Conservation (phyloP, 2,113 vertebrate genomes). For the Regulus satrapa region DNA sequence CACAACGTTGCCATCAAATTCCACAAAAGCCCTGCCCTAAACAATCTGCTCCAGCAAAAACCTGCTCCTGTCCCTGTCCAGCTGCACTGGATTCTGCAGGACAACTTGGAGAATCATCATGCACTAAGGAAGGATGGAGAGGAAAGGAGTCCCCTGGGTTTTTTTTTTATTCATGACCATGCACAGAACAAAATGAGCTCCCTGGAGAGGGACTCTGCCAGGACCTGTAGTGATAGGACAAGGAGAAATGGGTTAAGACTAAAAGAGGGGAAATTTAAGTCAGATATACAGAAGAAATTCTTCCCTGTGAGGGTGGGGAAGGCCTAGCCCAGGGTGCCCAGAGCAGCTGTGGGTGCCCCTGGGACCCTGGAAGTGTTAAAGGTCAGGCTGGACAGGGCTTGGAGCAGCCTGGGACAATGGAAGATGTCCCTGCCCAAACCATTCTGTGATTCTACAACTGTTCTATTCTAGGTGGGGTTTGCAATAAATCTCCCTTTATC, state of each 20-base stretch:
- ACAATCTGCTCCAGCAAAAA: neutral
- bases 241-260: neutral
- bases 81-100: neutral
- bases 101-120: neutral
- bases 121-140: neutral
- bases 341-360: neutral
- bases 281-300: neutral
- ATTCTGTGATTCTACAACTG: neutral
- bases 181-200: neutral
- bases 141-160: neutral
- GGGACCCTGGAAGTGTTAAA: neutral
- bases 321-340: neutral
- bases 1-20: neutral
- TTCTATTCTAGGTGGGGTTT: neutral
- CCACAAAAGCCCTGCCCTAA: neutral
- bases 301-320: neutral
- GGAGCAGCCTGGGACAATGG: accelerated
- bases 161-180: neutral
- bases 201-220: neutral
- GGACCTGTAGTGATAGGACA: neutral
- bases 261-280: neutral
- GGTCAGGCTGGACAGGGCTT: accelerated
- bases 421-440: neutral
- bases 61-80: neutral
- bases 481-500: neutral